These are phyloP conservation scores for Cerceris ruficornis DNA, from an alignment of 2,888 invertebrate species.

Conservation along the genomic window DNA sequence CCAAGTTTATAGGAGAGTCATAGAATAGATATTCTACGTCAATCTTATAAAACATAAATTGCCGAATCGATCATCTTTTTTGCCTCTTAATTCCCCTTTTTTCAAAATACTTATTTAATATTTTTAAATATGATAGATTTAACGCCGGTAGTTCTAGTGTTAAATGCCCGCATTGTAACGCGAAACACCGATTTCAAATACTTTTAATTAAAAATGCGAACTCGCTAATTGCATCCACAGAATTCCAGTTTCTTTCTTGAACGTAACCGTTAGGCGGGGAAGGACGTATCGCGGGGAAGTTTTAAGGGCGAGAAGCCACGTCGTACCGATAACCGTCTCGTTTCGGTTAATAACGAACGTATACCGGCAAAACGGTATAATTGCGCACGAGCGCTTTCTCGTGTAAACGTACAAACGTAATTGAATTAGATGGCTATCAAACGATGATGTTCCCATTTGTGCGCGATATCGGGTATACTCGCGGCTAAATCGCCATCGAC, in stretches of 20 bases:
- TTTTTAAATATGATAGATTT: too few relatives aligned
- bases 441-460: constrained; percentile 16
- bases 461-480: neutral
- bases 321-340: neutral
- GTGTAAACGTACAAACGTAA: constrained; percentile 2
- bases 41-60: too few relatives aligned
- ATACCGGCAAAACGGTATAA: neutral
- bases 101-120: too few relatives aligned
- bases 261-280: neutral
- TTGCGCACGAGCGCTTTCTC: constrained; percentile 3
- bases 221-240: constrained; percentile 37
- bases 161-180: constrained; percentile 30
- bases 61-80: too few relatives aligned
- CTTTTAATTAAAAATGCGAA: constrained; percentile 32
- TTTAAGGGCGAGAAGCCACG: too few relatives aligned
- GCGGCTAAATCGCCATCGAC: constrained; percentile 11
- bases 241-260: neutral
- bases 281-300: too few relatives aligned
- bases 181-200: constrained; percentile 17
- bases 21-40: too few relatives aligned
- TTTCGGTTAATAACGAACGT: neutral
- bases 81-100: too few relatives aligned
- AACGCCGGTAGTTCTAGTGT: too few relatives aligned
- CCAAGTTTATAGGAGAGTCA: too few relatives aligned
- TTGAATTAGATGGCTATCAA: constrained; percentile 47